Evolutionary conservation across 2,888 invertebrate species (phyloP), one percentile per base, ranked within the genome.

Genomic region (Toxonevra muliebris): DNA sequence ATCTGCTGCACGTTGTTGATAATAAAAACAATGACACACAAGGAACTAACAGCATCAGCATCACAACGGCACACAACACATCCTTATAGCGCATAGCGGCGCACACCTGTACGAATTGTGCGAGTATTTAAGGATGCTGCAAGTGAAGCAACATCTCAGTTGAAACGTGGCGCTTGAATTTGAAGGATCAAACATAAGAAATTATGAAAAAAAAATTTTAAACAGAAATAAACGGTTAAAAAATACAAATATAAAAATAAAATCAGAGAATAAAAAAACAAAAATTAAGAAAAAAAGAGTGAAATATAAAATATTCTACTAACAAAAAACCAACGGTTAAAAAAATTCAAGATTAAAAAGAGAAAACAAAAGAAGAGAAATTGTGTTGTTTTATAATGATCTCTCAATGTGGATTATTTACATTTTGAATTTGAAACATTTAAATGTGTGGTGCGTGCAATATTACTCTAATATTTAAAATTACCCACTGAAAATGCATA

Each of bases 101-200:
- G 71, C 69, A 70, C 73, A 74, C 73, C 73, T 74, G 73, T 74
- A 70, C 71, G 74, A 72, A 71, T 72, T 57, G 50, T 66, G 69
- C 53, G 68, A 71, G 75, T 82, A 82, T 82, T 82, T 81, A 82
- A 82, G 79, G 83, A 82, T 82, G 82, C 78, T 82, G 82, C 81
- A 79, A 77, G 77, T 74, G 76, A 76, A 75, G 73, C 77, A 80
- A 79, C 74, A 76, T 73, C 75, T 79, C 79, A 82, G 81, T 82
- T 80, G 78, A 74, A 76, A 79, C 82, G 82, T 79, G 82, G 77
- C 80, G 78, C 76, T 80, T 73, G 80, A 79, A 76, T 75, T 76
- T 74, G 73, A 74, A 76, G 73, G 71, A 73, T 72, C 71, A 59
- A 55, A 57, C 3, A 48, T 48, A 48, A 48, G 30, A 4, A 48